Evolutionary conservation across 2,113 vertebrate genomes (phyloP).

Genomic region (Nannospalax galili): DNA sequence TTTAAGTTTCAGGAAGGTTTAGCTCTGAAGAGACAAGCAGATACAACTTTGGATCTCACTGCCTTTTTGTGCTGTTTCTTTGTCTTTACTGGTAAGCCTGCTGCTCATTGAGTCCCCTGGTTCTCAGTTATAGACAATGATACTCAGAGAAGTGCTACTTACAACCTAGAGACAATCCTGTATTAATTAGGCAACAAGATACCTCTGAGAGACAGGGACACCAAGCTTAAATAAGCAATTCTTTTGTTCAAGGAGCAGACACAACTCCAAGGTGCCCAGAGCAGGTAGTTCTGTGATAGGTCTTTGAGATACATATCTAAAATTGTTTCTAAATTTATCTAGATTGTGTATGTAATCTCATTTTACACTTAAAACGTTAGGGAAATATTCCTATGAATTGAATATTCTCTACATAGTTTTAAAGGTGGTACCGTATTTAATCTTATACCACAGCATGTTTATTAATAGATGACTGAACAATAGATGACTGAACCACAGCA

Average conservation of each 20-base stretch:
- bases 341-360: not conserved
- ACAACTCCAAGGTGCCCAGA: not conserved
- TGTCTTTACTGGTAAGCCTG: not conserved
- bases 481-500: not conserved
- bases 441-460: not conserved
- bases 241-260: not conserved
- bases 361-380: conserved; percentile 27
- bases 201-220: not conserved
- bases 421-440: not conserved
- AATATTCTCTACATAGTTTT: not conserved
- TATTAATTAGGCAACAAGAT: not conserved
- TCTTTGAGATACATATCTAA: not conserved
- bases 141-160: not conserved
- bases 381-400: not conserved
- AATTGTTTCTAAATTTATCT: not conserved
- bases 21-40: not conserved
- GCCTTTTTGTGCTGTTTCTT: not conserved
- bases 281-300: not conserved
- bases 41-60: not conserved
- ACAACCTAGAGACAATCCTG: not conserved
- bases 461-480: not conserved
- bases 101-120: not conserved
- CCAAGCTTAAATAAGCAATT: not conserved
- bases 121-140: not conserved
- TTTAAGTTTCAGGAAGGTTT: not conserved